These are phyloP conservation scores for Pseudotriccus pelzelni DNA, from an alignment of 2,797 vertebrate genomes.

Conservation along the genomic window DNA sequence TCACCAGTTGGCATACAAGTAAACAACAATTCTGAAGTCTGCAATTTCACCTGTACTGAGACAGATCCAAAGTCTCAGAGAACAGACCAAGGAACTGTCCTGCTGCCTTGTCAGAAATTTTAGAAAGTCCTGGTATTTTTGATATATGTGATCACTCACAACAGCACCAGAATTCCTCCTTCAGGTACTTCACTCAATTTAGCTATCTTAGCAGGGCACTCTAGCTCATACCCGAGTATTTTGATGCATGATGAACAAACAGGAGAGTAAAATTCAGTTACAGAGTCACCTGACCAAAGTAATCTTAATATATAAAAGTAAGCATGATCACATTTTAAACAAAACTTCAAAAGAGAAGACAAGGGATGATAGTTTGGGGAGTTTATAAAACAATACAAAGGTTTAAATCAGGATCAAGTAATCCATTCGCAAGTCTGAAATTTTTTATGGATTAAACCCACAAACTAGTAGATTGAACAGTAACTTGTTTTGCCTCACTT, in stretches of 20 bases:
- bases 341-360: not conserved
- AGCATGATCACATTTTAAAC: not conserved
- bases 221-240: not conserved
- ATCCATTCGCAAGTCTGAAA: not conserved
- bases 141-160: not conserved
- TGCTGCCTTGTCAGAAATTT: not conserved
- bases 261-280: not conserved
- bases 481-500: not conserved
- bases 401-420: not conserved
- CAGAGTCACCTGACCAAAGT: not conserved
- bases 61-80: not conserved
- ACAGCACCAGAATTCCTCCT: not conserved
- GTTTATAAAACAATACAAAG: not conserved
- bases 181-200: not conserved
- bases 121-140: not conserved
- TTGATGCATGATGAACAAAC: not conserved
- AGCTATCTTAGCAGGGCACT: not conserved
- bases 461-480: not conserved
- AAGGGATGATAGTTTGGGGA: not conserved
- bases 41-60: not conserved
- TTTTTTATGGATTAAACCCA: not conserved
- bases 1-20: not conserved
- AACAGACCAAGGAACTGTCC: not conserved
- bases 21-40: not conserved
- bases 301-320: not conserved